Conservation (phyloP, 2,797 vertebrate species). For the Alfaro cultratus region DNA sequence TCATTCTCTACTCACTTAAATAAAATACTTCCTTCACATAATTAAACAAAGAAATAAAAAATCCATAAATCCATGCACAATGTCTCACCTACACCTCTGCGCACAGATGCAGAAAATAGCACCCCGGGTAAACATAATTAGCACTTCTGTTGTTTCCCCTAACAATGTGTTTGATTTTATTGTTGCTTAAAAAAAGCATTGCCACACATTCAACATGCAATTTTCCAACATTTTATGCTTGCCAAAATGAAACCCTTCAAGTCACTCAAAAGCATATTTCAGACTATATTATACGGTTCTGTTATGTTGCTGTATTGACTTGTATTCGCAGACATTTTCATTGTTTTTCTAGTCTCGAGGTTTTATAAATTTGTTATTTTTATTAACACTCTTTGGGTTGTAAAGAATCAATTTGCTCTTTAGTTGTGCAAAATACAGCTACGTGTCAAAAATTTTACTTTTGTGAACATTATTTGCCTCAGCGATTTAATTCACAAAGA, state of each 20-base stretch:
- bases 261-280: slow-evolving; percentile 18
- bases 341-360: background rate
- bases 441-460: background rate
- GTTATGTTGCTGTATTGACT: background rate
- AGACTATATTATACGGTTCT: background rate
- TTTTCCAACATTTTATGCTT: slow-evolving; percentile 17
- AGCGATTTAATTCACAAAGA: background rate
- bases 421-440: background rate
- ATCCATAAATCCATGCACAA: background rate
- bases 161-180: slow-evolving; percentile 21
- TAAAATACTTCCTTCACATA: slow-evolving; percentile 16
- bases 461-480: background rate
- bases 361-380: background rate
- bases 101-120: slow-evolving; percentile 12
- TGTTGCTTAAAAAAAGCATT: slow-evolving; percentile 17
- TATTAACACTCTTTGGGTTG: background rate
- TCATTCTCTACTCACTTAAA: slow-evolving; percentile 9
- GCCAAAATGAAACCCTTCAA: slow-evolving; percentile 25
- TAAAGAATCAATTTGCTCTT: background rate
- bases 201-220: slow-evolving; percentile 24
- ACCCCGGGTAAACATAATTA: slow-evolving; percentile 32
- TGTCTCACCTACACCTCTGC: background rate
- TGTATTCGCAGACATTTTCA: background rate
- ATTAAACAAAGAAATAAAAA: slow-evolving; percentile 27
- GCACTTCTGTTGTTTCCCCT: slow-evolving; percentile 17